Evolutionary conservation across 2,797 vertebrate species (phyloP).

Genomic region (Anolis apletophallus): DNA sequence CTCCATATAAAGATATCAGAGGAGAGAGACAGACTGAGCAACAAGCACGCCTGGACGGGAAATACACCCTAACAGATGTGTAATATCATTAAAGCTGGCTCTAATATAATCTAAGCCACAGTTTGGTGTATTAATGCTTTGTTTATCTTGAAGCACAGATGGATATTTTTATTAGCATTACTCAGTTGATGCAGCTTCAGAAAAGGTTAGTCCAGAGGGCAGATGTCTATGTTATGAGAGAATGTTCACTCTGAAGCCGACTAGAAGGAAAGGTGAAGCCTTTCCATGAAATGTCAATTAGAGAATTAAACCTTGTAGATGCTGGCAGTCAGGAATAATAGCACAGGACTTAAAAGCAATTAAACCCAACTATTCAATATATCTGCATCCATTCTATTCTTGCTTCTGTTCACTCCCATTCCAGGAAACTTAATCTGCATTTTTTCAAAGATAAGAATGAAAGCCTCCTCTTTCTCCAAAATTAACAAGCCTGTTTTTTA

Average conservation of each 20-base stretch:
- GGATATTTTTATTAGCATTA: conserved; percentile 85
- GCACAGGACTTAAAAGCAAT: conserved; percentile 55
- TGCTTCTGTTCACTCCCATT: conserved; percentile 22
- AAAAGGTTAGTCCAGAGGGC: conserved; percentile 78
- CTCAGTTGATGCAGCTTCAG: conserved; percentile 79
- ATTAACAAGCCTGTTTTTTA: background rate
- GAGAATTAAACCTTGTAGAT: conserved; percentile 62
- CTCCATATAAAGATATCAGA: conserved; percentile 44
- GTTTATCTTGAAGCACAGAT: conserved; percentile 84
- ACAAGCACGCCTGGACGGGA: conserved; percentile 50
- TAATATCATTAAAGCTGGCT: conserved; percentile 78
- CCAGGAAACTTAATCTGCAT: background rate
- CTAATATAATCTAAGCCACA: conserved; percentile 76
- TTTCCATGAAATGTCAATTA: conserved; percentile 73
- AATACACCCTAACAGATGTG: conserved; percentile 76
- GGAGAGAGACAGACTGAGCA: conserved; percentile 52
- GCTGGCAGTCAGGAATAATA: conserved; percentile 63
- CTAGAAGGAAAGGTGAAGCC: conserved; percentile 63
- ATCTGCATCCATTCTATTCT: background rate
- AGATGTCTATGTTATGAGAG: conserved; percentile 78
- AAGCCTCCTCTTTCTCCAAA: background rate
- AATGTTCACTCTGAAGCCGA: conserved; percentile 63
- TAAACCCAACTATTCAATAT: conserved; percentile 16
- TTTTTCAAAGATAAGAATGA: background rate
- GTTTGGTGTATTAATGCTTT: conserved; percentile 82